Evolutionary conservation across 2,888 invertebrate species (phyloP), one percentile per base, ranked within the genome.

Genomic region (Stictocephala bisonia): DNA sequence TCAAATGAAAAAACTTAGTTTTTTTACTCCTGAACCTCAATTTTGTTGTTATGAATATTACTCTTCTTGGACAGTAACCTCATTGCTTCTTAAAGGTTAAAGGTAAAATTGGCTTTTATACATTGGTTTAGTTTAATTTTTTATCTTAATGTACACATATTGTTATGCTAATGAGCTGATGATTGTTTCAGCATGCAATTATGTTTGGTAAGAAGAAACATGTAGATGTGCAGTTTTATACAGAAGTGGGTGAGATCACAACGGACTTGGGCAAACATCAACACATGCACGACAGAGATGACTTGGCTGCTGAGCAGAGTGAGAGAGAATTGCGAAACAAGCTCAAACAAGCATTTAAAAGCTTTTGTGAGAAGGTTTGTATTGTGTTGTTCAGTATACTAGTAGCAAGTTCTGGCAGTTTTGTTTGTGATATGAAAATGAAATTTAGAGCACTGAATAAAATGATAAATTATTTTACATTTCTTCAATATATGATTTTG

Each of bases 141-240:
- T 48, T 27, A 26, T 74, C 15, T 35, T 11, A 35, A 11, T 35
- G 13, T 7, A 35, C 7, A 11, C 11, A 35, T 35, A 35, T n/a
- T n/a, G n/a, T n/a, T n/a, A n/a, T n/a, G n/a, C 35, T 9, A 35
- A 35, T 11, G 7, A 35, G 13, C 7, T 35, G 7, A 35, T 9
- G 35, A 15, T 74, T 4, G 76, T 80, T 81, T 11, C 80, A 91
- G 88, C 96, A 99, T 84, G 98, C 99, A 27, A 99, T 99, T 77
- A 94, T 99, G 95, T 99, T 99, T 87, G 99, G 99, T 79, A 97
- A 97, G 86, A 99, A 99, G 89, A 99, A 99, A 82, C 99, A 99
- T 81, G 91, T 95, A 0, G 99, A 99, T 85, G 98, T 99, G 3
- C 99, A 99, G 84, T 99, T 99, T 86, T 99, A 99, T 84, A 99